A percentile compares a stretch with the other conserved stretches of the same genome.
These are phyloP conservation scores for Syrmaticus mikado DNA, from an alignment of 2,113 vertebrate genomes.

Conservation along the genomic window DNA sequence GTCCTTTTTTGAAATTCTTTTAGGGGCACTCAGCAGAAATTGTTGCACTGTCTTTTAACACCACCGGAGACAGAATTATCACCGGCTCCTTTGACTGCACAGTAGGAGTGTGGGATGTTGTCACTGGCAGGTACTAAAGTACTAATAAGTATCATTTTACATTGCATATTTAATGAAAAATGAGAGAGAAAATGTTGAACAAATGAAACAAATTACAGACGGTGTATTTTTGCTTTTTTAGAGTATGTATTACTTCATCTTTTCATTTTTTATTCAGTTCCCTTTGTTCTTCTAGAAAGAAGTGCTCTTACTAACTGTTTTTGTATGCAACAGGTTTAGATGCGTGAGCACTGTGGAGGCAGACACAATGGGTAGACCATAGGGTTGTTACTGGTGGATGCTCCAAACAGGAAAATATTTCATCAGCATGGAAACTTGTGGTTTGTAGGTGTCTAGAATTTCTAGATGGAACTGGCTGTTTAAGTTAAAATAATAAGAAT, in stretches of 20 bases:
- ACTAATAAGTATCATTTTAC: not conserved
- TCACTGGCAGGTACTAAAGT: constrained; percentile 85
- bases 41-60: constrained; percentile 90
- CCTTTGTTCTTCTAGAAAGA: not conserved
- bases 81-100: constrained; percentile 95
- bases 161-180: not conserved
- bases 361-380: not conserved
- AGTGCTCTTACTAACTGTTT: not conserved
- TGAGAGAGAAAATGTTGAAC: not conserved
- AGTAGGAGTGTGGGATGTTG: constrained; percentile 89
- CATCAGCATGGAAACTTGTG: not conserved
- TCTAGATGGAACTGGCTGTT: not conserved
- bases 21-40: constrained; percentile 95
- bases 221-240: not conserved
- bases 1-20: not conserved
- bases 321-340: not conserved
- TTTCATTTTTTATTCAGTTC: not conserved
- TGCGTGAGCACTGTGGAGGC: not conserved
- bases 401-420: not conserved
- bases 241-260: not conserved
- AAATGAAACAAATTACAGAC: not conserved
- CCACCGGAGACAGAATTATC: constrained; percentile 86
- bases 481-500: not conserved
- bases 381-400: not conserved
- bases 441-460: not conserved